Evolutionary conservation across 35 echinoderm and acorn worm species (phyloP), one percentile per base, ranked within the genome.

Genomic region (Apostichopus parvimensis): DNA sequence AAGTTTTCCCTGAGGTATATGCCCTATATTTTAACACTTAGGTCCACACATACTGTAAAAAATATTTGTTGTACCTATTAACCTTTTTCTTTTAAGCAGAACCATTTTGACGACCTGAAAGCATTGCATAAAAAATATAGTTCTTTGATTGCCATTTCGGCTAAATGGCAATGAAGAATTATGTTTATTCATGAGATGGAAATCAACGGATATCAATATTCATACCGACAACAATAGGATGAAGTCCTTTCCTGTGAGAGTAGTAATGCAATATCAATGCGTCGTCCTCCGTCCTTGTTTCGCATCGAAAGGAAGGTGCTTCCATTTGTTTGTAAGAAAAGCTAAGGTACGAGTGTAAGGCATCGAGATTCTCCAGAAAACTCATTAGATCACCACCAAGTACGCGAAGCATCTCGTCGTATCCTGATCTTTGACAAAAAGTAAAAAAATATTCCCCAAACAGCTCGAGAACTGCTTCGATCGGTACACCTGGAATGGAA

Each of bases 311-410:
- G 4, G 97, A 99, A 17, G 97, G 97, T 15, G 97, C 97, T 81
- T 99, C 97, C 97, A 99, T 99, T 86, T 96, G 87, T 86, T 96
- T 96, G 87, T 99, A 99, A 57, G 97, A 99, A 57, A 99, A 93
- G 79, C 97, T 99, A 24, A 99, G 90, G 93, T 99, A 99, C 7
- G 94, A 96, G 77, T 99, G 97, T 56, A 99, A 93, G 23, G 97
- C 94, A 65, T 99, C 97, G 12, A 99, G 89, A 87, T 99, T 99
- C 79, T 99, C 97, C 21, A 99, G 85, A 68, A 99, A 99, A 72
- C 95, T 94, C 84, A 92, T 95, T 53, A 99, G 80, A 60, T 96
- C 95, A 25, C 95, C 83, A 18, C 97, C 97, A 28, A 99, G 95
- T 5, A 93, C 95, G 12, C 95, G 93, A 34, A 99, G 91, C 97